A percentile compares a stretch with the other conserved stretches of the same genome.
Conservation (phyloP, 2,797 vertebrate genomes). For the Hoplostethus atlanticus region DNA sequence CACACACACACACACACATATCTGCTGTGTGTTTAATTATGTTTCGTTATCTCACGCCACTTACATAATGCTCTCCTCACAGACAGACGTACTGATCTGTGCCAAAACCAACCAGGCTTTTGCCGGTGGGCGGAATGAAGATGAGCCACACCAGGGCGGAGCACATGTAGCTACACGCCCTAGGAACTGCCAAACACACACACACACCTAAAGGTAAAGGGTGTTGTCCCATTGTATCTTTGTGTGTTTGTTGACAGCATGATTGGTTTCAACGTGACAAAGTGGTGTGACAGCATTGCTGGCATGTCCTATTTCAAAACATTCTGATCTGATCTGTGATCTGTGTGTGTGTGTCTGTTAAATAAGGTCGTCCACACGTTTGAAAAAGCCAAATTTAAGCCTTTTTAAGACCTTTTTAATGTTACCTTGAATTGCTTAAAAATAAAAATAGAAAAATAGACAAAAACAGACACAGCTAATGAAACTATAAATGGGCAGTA, state of each 20-base stretch:
- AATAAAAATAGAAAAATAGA: too few species aligned
- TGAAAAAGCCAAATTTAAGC: too few species aligned
- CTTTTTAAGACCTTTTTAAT: too few species aligned
- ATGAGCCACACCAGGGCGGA: constrained; percentile 11
- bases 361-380: too few species aligned
- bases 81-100: too few species aligned
- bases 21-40: neutral
- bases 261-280: neutral
- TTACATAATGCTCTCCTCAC: too few species aligned
- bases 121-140: constrained; percentile 1
- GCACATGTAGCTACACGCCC: neutral
- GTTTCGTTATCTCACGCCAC: constrained; percentile 3
- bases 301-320: constrained; percentile 10
- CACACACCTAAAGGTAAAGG: neutral
- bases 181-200: neutral
- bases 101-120: neutral
- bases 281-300: neutral
- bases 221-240: neutral
- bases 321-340: neutral
- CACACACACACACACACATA: too few species aligned
- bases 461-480: too few species aligned
- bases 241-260: neutral
- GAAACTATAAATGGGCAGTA: too few species aligned
- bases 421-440: too few species aligned
- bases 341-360: neutral